Evolutionary conservation across 2,888 invertebrate species (phyloP), one percentile per base, ranked within the genome.

Genomic region (Gymnoscelis rufifasciata): DNA sequence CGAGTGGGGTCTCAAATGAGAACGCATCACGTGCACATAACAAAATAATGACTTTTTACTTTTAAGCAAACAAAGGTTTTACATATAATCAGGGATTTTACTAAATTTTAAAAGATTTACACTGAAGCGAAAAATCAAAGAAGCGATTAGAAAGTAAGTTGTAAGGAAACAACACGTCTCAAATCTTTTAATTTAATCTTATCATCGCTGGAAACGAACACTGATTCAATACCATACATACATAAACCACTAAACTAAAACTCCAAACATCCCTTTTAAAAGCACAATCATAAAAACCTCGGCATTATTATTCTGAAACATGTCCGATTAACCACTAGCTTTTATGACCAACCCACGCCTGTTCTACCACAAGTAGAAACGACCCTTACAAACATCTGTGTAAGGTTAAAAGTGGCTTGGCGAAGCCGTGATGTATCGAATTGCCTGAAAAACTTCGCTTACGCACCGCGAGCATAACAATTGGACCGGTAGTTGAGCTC

Each of bases 391-490:
- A 3, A 15, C 10, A 33, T 15, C 4, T 8, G 1, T 7, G 1
- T 19, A 35, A 35, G 7, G 35, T 15, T 35, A 7, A 35, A 15
- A 10, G 19, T 23, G 15, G 35, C 35, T 35, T 4, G 35, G 15
- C 2, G 19, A 35, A 35, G 29, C 30, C 33, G 44, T 38, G 51
- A 56, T 40, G 37, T 38, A 46, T 50, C 43, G 42, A 12, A 38
- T 38, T 36, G 19, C 26, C 40, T 36, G 36, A 47, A 43, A 43
- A 43, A 45, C 40, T 42, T 42, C 40, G 43, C 40, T 51, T 37
- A 40, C 46, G 35, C 38, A 27, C 47, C 36, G 44, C 43, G 31
- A 48, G 50, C 43, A 47, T 51, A 47, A 46, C 55, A 52, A 48
- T 51, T 38, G 53, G 29, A 35, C 30, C 30, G 24, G 11, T 11